Evolutionary conservation across 2,888 invertebrate species (phyloP).

Genomic region (Cotesia congregata): DNA sequence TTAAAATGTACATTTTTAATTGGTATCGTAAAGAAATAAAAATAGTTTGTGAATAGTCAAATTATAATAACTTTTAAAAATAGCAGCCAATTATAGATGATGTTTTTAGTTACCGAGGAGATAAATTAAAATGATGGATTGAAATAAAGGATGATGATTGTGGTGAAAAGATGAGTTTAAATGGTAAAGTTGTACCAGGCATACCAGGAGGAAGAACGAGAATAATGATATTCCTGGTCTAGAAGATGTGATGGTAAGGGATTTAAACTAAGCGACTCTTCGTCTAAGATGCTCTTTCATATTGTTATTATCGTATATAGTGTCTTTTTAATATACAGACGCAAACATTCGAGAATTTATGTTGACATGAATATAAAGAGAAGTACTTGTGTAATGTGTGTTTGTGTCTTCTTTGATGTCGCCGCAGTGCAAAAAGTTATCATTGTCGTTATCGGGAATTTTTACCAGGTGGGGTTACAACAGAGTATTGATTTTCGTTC

Average conservation of each 20-base stretch:
- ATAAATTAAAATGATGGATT: background rate
- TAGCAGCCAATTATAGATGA: background rate
- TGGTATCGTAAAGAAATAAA: slow-evolving; percentile 1
- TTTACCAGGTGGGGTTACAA: too few relatives aligned
- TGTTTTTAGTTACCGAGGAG: background rate
- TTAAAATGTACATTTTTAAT: background rate
- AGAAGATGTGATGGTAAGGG: background rate
- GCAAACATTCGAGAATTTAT: background rate
- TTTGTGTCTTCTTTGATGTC: background rate
- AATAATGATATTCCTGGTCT: background rate
- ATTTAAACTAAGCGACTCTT: background rate
- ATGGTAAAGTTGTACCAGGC: too few relatives aligned
- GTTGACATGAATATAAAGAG: background rate
- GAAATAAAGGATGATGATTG: background rate
- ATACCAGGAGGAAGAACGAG: background rate
- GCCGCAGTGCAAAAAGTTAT: background rate
- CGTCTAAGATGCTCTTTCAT: too few relatives aligned
- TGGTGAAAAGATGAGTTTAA: background rate
- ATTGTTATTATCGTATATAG: background rate
- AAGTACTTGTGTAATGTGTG: background rate
- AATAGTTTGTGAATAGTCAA: background rate
- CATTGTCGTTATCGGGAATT: background rate
- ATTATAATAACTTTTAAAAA: too few relatives aligned
- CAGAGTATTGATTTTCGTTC: too few relatives aligned
- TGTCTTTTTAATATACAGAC: background rate